A percentile compares a stretch with the other conserved stretches of the same genome.
These are phyloP conservation scores for Heliconius sara DNA, from an alignment of 2,888 invertebrate genomes.

Conservation along the genomic window DNA sequence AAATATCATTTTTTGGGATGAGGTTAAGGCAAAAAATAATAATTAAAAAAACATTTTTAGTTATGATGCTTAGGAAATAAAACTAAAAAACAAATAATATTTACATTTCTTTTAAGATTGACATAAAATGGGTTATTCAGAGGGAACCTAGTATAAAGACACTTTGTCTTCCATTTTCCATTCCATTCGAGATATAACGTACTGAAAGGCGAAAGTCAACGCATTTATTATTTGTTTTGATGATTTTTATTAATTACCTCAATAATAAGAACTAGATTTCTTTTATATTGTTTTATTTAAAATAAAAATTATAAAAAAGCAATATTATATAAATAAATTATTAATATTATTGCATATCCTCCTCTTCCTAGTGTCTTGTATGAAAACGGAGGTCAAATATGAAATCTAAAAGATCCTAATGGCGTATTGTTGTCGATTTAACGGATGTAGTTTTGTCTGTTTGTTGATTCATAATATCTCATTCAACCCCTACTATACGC, in stretches of 20 bases:
- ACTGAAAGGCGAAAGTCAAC: not conserved
- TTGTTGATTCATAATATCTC: slow-evolving; percentile 57
- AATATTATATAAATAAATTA: not conserved
- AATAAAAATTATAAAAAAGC: no score
- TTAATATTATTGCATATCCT: slow-evolving; percentile 18
- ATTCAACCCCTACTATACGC: slow-evolving; percentile 62
- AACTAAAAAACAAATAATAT: no score
- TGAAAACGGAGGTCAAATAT: slow-evolving; percentile 45
- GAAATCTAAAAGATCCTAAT: slow-evolving; percentile 50
- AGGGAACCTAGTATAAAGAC: no score
- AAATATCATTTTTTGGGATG: no score
- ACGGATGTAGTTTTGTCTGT: slow-evolving; percentile 61
- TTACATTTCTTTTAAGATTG: no score
- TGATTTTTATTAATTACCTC: no score
- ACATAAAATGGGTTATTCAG: not conserved
- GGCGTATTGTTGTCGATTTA: slow-evolving; percentile 59
- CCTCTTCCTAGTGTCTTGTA: slow-evolving; percentile 16
- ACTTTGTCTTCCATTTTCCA: not conserved
- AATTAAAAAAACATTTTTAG: no score
- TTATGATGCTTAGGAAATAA: no score
- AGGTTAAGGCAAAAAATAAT: no score
- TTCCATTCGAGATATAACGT: not conserved
- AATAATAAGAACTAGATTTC: no score
- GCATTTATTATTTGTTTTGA: not conserved
- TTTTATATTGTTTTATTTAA: no score